Evolutionary conservation across 2,113 vertebrate species (phyloP).

Genomic region (Mola mola): DNA sequence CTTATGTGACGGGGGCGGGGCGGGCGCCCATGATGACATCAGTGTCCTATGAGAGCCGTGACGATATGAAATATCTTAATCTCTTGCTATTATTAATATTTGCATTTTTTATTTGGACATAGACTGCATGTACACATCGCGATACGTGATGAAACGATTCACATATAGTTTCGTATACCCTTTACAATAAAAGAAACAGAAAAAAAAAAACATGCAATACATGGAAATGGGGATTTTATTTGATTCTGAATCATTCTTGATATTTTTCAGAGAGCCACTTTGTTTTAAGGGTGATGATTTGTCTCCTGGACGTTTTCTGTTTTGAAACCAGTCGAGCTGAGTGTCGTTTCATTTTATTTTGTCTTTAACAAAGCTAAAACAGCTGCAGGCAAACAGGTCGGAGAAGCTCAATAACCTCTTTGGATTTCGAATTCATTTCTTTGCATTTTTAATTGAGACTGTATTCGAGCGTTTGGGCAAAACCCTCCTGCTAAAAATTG

Average conservation of each 20-base stretch:
- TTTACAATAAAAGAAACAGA: conserved; percentile 82
- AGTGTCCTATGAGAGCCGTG: conserved; percentile 74
- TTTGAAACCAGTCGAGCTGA: conserved; percentile 6
- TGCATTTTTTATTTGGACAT: conserved; percentile 78
- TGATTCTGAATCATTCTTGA: conserved; percentile 57
- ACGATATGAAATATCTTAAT: conserved; percentile 71
- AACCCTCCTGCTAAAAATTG: too few relatives aligned
- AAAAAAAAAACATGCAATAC: conserved; percentile 74
- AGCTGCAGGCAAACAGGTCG: not conserved
- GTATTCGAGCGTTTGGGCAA: too few relatives aligned
- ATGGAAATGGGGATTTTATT: conserved; percentile 64
- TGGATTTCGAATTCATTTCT: not conserved
- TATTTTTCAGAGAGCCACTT: not conserved
- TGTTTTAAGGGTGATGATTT: not conserved
- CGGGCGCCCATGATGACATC: conserved; percentile 52
- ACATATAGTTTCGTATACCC: conserved; percentile 85
- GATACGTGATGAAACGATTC: conserved; percentile 77
- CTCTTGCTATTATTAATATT: conserved; percentile 75
- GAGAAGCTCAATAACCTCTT: not conserved
- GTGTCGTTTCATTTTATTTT: conserved; percentile 1
- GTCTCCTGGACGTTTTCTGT: not conserved
- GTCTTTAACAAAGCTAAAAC: too few relatives aligned
- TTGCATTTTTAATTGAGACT: not conserved
- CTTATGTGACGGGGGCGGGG: conserved; percentile 21
- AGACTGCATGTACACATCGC: conserved; percentile 84